Evolutionary conservation across 2,113 vertebrate genomes (phyloP), one percentile per base, ranked within the genome.

Genomic region (Edolisoma coerulescens): DNA sequence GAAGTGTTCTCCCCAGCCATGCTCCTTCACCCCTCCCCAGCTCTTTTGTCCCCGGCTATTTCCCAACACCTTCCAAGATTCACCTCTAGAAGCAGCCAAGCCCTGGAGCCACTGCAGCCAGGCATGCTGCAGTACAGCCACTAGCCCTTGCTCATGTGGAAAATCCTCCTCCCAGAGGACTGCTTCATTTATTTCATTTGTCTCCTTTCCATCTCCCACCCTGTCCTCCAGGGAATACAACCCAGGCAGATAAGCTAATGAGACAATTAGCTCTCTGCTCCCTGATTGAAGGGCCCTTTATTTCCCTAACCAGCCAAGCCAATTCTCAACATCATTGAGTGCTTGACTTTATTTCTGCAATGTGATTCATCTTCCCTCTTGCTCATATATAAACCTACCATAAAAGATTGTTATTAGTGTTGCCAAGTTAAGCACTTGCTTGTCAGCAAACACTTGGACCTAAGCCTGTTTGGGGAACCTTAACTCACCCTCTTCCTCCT

Each of bases 241-340:
- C 76, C 52, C 92, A 93, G 90, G 78, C 90, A 94, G 96, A 95
- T 95, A 96, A 95, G 94, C 90, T 97, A 97, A 97, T 96, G 96
- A 97, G 96, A 96, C 92, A 96, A 97, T 97, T 97, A 96, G 92
- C 95, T 89, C 80, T 94, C 86, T 5, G 42, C 84, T 96, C 61
- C 65, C 86, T 96, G 93, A 96, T 73, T 96, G 96, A 96, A 94
- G 86, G 65, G 90, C 69, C 86, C 83, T 96, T 97, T 97, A 95
- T 97, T 96, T 96, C 84, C 83, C 89, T 93, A 90, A 95, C 93
- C 76, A 93, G 86, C 69, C 92, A 90, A 89, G 74, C 83, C 84
- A 90, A 95, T 96, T 95, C 93, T 90, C 90, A 76, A 75, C 47
- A 86, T 61, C 4, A 0, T 28, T 28, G 56, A 94, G 86, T 53